Conservation (phyloP, 2,888 invertebrate genomes). For the Acronicta alni region DNA sequence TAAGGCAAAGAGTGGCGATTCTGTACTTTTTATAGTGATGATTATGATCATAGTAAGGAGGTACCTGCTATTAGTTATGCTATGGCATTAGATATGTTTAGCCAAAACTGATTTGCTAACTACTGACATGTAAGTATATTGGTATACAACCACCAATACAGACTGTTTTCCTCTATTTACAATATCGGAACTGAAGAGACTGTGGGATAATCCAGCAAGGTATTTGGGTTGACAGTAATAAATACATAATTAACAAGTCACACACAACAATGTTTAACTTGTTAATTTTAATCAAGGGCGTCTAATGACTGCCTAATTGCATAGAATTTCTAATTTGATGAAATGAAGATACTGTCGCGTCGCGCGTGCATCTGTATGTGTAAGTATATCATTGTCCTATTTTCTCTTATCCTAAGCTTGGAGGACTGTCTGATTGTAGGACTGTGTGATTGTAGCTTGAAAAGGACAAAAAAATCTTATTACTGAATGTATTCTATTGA, state of each 20-base stretch:
- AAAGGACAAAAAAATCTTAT: too few species aligned
- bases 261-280: slow-evolving; percentile 41
- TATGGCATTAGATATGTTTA: too few species aligned
- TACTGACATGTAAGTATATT: too few species aligned
- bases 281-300: slow-evolving; percentile 47
- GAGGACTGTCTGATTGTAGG: neutral
- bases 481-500: too few species aligned
- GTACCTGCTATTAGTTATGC: too few species aligned
- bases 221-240: slow-evolving; percentile 55
- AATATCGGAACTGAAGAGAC: slow-evolving; percentile 24
- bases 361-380: slow-evolving; percentile 2
- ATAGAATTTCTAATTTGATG: slow-evolving; percentile 40
- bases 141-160: neutral
- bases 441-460: too few species aligned
- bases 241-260: slow-evolving; percentile 43
- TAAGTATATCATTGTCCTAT: slow-evolving; percentile 7
- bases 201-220: slow-evolving; percentile 41
- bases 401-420: slow-evolving; percentile 11
- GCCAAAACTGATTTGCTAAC: too few species aligned
- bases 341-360: slow-evolving; percentile 21
- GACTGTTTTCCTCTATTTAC: slow-evolving; percentile 17
- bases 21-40: too few species aligned
- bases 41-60: too few species aligned
- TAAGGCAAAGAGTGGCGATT: too few species aligned
- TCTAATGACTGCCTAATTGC: slow-evolving; percentile 49